Percentiles rank a stretch among this genome's conserved stretches.
phyloP scores from a whole-genome alignment of 2,888 invertebrate species.

The Trachelus troglodyta region DNA sequence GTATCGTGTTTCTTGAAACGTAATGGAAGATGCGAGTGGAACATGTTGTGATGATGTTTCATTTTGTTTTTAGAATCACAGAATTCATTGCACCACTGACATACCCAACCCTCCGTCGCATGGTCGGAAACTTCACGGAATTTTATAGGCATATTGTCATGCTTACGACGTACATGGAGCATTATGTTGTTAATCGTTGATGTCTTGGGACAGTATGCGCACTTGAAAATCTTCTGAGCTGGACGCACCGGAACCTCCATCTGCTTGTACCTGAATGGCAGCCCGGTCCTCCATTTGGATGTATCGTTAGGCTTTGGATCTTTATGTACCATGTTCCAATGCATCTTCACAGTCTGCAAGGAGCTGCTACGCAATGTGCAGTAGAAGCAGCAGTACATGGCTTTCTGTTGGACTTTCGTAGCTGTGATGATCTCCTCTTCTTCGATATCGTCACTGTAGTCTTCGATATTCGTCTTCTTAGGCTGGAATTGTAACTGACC shows the following conservation, averaged over 20 bases:
- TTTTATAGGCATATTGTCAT: slow-evolving; percentile 38
- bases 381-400: slow-evolving; percentile 51
- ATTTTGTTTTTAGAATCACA: slow-evolving; percentile 55
- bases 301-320: slow-evolving; percentile 15
- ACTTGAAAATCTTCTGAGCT: slow-evolving; percentile 33
- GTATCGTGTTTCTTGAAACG: slow-evolving; percentile 42
- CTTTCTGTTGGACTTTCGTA: slow-evolving; percentile 11
- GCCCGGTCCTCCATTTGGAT: slow-evolving; percentile 24
- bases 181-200: slow-evolving; percentile 41
- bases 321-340: slow-evolving; percentile 53
- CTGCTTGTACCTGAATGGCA: slow-evolving; percentile 47
- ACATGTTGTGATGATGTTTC: slow-evolving; percentile 59
- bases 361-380: slow-evolving; percentile 48
- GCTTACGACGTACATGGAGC: slow-evolving; percentile 45
- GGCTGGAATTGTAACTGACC: neutral
- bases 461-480: slow-evolving; percentile 27
- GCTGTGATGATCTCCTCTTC: slow-evolving; percentile 28
- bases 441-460: slow-evolving; percentile 46
- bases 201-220: slow-evolving; percentile 48
- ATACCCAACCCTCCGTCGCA: slow-evolving; percentile 48
- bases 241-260: slow-evolving; percentile 13
- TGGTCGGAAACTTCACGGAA: slow-evolving; percentile 35
- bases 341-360: slow-evolving; percentile 43
- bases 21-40: slow-evolving; percentile 60
- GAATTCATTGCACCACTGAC: slow-evolving; percentile 57